phyloP scores from a whole-genome alignment of 2,888 invertebrate genomes.

The Apeira syringaria region DNA sequence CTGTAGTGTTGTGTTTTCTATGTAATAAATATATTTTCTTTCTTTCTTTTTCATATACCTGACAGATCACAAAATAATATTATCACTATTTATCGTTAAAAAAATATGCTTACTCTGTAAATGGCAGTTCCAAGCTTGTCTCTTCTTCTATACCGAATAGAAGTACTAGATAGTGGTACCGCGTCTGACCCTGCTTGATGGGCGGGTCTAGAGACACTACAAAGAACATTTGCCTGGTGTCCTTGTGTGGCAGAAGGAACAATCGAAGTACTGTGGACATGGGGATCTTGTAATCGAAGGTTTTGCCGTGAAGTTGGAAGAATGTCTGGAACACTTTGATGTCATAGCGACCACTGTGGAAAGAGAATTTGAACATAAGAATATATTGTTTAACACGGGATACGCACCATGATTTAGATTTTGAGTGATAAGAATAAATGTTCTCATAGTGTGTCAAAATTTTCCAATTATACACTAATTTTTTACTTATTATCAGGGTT shows the following conservation, averaged over 20 bases:
- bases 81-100: too few species aligned
- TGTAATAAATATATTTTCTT: too few species aligned
- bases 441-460: too few species aligned
- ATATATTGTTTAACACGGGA: too few species aligned
- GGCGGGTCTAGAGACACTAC: slow-evolving; percentile 99
- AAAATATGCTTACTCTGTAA: slow-evolving; percentile 89
- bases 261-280: slow-evolving; percentile 97
- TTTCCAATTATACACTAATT: too few species aligned
- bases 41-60: too few species aligned
- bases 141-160: slow-evolving; percentile 98
- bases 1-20: too few species aligned
- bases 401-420: too few species aligned
- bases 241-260: slow-evolving; percentile 98
- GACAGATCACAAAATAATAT: too few species aligned
- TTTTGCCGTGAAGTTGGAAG: slow-evolving; percentile 93
- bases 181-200: slow-evolving; percentile 99
- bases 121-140: slow-evolving; percentile 94
- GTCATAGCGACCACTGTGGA: slow-evolving; percentile 95
- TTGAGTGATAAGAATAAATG: too few species aligned
- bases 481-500: too few species aligned
- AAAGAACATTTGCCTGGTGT: slow-evolving; percentile 99
- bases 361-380: too few species aligned
- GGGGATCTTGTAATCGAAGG: slow-evolving; percentile 99
- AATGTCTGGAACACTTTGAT: slow-evolving; percentile 94
- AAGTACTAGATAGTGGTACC: slow-evolving; percentile 97